Base-by-base conservation (phyloP, 1,140 invertebrate species). In the Onthophagus taurus region DNA sequence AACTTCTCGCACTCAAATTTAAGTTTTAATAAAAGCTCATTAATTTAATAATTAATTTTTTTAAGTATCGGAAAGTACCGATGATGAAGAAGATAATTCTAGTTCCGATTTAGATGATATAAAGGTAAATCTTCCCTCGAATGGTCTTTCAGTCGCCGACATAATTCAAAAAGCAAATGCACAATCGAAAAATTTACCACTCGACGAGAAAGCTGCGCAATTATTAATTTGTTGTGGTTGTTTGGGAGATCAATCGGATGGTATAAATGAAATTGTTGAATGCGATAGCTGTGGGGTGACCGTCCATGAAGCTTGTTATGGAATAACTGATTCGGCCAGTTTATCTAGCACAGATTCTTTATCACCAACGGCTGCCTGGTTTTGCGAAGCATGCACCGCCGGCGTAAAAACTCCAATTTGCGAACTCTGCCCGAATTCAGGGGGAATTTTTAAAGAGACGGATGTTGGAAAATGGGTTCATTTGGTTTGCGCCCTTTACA, bases 401-500 rank as follows among this genome's bases (percentile, higher is more conserved):
- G 89, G 89, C 2, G 77, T 89, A 6, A 79, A 75, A 18, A 82
- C 87, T 66, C 90, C 92, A 1, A 75, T 73, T 12, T 93, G 89
- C 64, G 89, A 93, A 67, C 66, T 94, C 5, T 94, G 89, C 61
- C 89, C 90, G 3, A 85, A 85, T 63, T 72, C 72, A 76, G 91
- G 88, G 57, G 93, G 91, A 35, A 92, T 97, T 51, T 96, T 92
- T 59, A 97, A 97, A 68, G 89, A 94, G 68, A 96, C 92, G 2
- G 90, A 93, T 71, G 85, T 89, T 36, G 91, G 91, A 30, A 88
- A 90, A 62, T 99, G 94, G 94, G 92, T 97, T 12, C 96, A 99
- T 70, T 68, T 98, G 21, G 87, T 98, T 7, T 99, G 96, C 71
- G 92, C 92, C 4, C 70, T 97, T 11, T 97, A 97, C 66, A 89